phyloP scores from a whole-genome alignment of 1,140 invertebrate species.

The Saccostrea glomerata region DNA sequence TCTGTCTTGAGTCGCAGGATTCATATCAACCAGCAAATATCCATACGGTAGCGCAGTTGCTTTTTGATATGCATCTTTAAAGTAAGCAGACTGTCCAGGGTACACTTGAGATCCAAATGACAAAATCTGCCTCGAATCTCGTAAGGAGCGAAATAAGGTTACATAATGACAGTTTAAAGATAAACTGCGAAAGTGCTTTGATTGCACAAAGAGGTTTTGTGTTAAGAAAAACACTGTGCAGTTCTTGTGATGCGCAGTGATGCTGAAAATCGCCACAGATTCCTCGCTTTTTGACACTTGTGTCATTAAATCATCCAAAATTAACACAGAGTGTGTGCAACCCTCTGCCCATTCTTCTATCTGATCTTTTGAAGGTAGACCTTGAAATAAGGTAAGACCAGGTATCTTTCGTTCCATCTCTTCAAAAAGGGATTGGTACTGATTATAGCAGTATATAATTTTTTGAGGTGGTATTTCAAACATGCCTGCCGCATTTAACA shows the following conservation, averaged over 20 bases:
- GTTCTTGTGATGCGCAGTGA: slow-evolving; percentile 37
- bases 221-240: slow-evolving; percentile 40
- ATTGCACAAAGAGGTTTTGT: slow-evolving; percentile 15
- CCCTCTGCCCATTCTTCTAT: slow-evolving; percentile 16
- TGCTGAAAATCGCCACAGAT: slow-evolving; percentile 1
- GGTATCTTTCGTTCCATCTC: slow-evolving; percentile 46
- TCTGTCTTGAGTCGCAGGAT: slow-evolving; percentile 39
- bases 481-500: slow-evolving; percentile 4
- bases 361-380: slow-evolving; percentile 8
- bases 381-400: slow-evolving; percentile 33
- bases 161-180: slow-evolving; percentile 26
- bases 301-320: slow-evolving; percentile 42
- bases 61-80: slow-evolving; percentile 48
- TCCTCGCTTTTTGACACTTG: slow-evolving; percentile 34
- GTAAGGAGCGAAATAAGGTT: neutral
- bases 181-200: neutral
- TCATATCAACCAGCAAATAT: slow-evolving; percentile 47
- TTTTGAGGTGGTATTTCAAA: slow-evolving; percentile 37
- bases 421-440: slow-evolving; percentile 43
- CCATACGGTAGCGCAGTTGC: slow-evolving; percentile 32
- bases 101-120: slow-evolving; percentile 43
- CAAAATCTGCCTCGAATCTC: slow-evolving; percentile 1
- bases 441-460: slow-evolving; percentile 30
- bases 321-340: neutral
- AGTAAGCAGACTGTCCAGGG: slow-evolving; percentile 37